Conservation (phyloP, 2,888 invertebrate genomes). For the Chymomyza amoena region DNA sequence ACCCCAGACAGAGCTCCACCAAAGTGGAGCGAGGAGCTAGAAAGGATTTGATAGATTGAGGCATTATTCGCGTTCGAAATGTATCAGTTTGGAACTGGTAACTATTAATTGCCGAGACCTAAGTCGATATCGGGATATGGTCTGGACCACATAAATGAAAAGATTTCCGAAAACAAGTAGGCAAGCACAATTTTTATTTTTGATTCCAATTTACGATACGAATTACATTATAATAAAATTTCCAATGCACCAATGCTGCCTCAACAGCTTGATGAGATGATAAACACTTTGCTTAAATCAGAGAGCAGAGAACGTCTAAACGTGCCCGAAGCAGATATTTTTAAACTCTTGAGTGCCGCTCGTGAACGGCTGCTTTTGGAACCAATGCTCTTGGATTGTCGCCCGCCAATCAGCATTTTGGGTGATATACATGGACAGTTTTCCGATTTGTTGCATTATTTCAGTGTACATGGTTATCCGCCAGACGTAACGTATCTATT, state of each 20-base stretch:
- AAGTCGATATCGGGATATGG: too few species aligned
- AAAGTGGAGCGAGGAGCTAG: not conserved
- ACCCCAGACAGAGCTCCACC: not conserved
- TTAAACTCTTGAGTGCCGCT: constrained; percentile 79
- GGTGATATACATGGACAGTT: constrained; percentile 99
- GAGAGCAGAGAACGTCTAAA: not conserved
- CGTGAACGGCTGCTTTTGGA: constrained; percentile 98
- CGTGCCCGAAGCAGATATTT: not conserved
- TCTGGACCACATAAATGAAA: too few species aligned
- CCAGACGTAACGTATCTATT: constrained; percentile 98
- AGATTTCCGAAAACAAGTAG: too few species aligned
- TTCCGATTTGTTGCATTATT: constrained; percentile 95
- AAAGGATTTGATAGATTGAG: not conserved
- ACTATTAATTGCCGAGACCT: too few species aligned
- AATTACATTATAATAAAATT: too few species aligned
- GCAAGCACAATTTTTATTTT: too few species aligned
- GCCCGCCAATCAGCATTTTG: constrained; percentile 98
- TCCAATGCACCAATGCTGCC: too few species aligned
- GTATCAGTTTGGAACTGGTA: too few species aligned
- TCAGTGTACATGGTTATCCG: constrained; percentile 99
- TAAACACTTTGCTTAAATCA: not conserved
- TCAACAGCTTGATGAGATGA: not conserved
- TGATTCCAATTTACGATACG: too few species aligned
- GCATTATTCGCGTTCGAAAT: too few species aligned
- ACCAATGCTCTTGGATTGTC: constrained; percentile 96